These are phyloP conservation scores for Heliocidaris erythrogramma DNA, from an alignment of 35 echinoderm and acorn worm species.

Conservation along the genomic window DNA sequence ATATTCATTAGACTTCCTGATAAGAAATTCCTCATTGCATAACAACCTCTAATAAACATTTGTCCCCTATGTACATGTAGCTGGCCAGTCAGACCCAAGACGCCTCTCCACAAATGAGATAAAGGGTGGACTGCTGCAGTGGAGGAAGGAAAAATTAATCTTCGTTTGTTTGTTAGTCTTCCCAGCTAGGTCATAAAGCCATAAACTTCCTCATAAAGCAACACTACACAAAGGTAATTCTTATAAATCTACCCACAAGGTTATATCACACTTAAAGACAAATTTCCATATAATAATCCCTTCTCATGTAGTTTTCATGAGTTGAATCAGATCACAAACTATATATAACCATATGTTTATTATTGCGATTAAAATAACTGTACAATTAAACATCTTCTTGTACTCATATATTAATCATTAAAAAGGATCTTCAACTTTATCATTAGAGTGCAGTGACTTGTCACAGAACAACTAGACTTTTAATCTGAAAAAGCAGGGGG, in stretches of 20 bases:
- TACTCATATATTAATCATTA: background rate
- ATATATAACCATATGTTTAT: no score
- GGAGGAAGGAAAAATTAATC: conserved; percentile 7
- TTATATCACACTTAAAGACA: no score
- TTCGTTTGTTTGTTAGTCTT: background rate
- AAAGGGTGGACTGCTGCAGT: conserved; percentile 6
- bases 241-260: background rate
- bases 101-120: background rate
- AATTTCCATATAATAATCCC: no score
- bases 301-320: no score
- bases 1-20: conserved; percentile 52
- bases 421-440: background rate
- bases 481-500: no score
- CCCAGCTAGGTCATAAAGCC: background rate
- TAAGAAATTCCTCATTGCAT: conserved; percentile 42
- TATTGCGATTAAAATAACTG: no score
- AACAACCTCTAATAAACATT: conserved; percentile 46
- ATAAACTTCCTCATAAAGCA: background rate
- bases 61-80: background rate
- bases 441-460: background rate
- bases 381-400: no score
- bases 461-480: no score
- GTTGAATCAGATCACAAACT: no score
- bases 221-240: background rate
- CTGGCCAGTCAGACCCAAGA: background rate